A percentile compares a stretch with the other conserved stretches of the same genome.
These are phyloP conservation scores for Protaetia brevitarsis DNA, from an alignment of 1,140 invertebrate genomes.

Conservation along the genomic window DNA sequence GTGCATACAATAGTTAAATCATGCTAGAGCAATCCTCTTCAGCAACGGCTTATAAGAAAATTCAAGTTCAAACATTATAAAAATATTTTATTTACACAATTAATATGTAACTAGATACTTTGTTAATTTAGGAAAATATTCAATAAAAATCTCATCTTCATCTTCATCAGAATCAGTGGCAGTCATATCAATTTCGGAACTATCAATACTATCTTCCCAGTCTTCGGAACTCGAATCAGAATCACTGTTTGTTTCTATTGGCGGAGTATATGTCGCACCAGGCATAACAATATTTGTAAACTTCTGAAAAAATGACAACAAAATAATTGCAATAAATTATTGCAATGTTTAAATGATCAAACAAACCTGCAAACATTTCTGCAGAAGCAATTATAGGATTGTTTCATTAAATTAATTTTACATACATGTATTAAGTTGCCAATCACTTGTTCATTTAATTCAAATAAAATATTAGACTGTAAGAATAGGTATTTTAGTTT, in stretches of 20 bases:
- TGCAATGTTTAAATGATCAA: too few species aligned
- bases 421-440: conserved; percentile 46
- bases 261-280: conserved; percentile 28
- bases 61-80: conserved; percentile 1
- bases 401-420: conserved; percentile 52
- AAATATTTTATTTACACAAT: conserved; percentile 20
- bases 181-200: conserved; percentile 58
- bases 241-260: conserved; percentile 50
- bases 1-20: neutral
- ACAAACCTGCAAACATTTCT: conserved; percentile 31
- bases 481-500: conserved; percentile 56
- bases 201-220: conserved; percentile 59
- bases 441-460: conserved; percentile 43
- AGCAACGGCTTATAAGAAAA: neutral
- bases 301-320: conserved; percentile 37
- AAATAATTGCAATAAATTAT: conserved; percentile 31
- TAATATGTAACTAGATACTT: conserved; percentile 40
- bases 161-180: conserved; percentile 39
- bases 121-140: conserved; percentile 38
- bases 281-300: conserved; percentile 40
- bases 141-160: conserved; percentile 36
- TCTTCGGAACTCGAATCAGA: conserved; percentile 51
- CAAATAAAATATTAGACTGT: conserved; percentile 52
- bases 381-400: conserved; percentile 53
- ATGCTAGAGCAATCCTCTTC: too few species aligned